Conservation (phyloP, 2,797 vertebrate genomes). For the Carapus acus region DNA sequence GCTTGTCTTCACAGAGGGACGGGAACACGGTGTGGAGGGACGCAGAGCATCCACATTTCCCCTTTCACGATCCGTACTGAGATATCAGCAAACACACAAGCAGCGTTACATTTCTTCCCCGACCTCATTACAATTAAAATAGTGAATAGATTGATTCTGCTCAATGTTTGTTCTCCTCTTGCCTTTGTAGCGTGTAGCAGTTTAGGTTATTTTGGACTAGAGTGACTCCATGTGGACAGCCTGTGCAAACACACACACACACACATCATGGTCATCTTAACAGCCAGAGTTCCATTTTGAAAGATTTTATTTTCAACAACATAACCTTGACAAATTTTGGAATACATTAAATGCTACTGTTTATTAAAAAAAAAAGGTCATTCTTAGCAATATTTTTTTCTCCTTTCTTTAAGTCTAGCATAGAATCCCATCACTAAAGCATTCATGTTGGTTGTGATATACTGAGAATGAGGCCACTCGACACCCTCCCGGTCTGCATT, state of each 20-base stretch:
- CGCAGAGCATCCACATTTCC: slow-evolving; percentile 71
- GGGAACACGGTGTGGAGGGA: slow-evolving; percentile 69
- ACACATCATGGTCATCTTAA: too few relatives aligned
- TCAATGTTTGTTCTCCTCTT: not conserved
- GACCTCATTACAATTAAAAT: not conserved
- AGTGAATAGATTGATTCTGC: not conserved
- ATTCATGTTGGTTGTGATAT: slow-evolving; percentile 77
- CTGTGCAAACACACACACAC: not conserved
- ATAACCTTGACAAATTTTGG: slow-evolving; percentile 76
- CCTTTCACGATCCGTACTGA: slow-evolving; percentile 68
- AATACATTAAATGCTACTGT: slow-evolving; percentile 82
- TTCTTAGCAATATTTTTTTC: slow-evolving; percentile 74
- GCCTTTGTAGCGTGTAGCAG: not conserved
- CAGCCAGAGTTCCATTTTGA: slow-evolving; percentile 61
- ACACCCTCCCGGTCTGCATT: slow-evolving; percentile 44
- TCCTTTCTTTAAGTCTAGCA: slow-evolving; percentile 71
- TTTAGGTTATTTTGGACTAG: not conserved
- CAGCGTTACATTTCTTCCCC: not conserved
- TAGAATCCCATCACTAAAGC: slow-evolving; percentile 80
- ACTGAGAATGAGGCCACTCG: slow-evolving; percentile 79
- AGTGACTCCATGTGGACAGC: slow-evolving; percentile 41
- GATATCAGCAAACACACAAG: not conserved
- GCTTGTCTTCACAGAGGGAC: slow-evolving; percentile 50
- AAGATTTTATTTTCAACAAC: slow-evolving; percentile 79
- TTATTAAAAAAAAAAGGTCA: slow-evolving; percentile 73